phyloP scores from a whole-genome alignment of 2,888 invertebrate species.

The Terebella lapidaria region DNA sequence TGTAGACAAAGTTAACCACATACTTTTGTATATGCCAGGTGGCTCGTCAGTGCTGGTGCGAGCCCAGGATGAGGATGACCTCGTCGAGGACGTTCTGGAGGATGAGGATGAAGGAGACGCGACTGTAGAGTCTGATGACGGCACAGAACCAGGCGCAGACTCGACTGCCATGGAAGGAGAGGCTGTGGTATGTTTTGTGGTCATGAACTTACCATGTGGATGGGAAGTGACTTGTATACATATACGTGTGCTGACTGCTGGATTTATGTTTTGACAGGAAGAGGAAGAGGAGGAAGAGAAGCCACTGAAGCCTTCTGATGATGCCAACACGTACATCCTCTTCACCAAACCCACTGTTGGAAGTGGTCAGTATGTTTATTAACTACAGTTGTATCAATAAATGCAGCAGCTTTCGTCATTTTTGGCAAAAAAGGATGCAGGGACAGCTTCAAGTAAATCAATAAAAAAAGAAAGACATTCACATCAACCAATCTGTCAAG shows the following conservation, averaged over 20 bases:
- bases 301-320: constrained; percentile 68
- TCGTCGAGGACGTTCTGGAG: constrained; percentile 13
- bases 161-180: constrained; percentile 6
- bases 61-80: not conserved
- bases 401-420: too few relatives aligned
- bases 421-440: too few relatives aligned
- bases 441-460: too few relatives aligned
- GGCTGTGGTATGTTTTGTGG: not conserved
- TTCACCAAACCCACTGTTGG: constrained; percentile 60
- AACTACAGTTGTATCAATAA: too few relatives aligned
- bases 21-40: too few relatives aligned
- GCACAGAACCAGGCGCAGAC: constrained; percentile 5
- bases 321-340: constrained; percentile 84
- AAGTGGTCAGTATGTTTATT: not conserved
- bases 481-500: too few relatives aligned
- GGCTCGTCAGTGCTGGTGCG: not conserved
- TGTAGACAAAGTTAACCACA: too few relatives aligned
- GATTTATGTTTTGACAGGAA: constrained; percentile 18
- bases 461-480: too few relatives aligned
- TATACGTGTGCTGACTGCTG: too few relatives aligned
- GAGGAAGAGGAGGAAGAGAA: constrained; percentile 51
- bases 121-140: constrained; percentile 45
- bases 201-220: too few relatives aligned
- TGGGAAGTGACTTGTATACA: too few relatives aligned
- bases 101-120: constrained; percentile 36